Evolutionary conservation across 2,797 vertebrate species (phyloP).

Genomic region (Danio choprae): DNA sequence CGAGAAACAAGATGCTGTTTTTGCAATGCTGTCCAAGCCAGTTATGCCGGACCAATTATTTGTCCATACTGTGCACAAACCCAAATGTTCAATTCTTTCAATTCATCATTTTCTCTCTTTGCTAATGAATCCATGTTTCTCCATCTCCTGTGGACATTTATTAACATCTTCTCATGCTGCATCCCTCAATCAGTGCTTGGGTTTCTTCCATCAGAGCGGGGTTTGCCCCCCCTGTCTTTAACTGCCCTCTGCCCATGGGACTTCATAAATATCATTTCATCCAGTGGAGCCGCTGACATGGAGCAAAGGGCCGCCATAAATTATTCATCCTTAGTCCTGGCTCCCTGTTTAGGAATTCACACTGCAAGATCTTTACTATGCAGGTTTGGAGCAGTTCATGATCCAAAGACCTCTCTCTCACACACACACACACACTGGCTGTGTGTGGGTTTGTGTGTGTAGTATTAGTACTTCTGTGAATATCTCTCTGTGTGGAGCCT

Average conservation of each 20-base stretch:
- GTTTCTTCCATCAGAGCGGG: conserved; percentile 35
- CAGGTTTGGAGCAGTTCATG: conserved; percentile 44
- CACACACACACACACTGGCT: not conserved
- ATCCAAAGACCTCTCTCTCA: conserved; percentile 9
- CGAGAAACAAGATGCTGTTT: not conserved
- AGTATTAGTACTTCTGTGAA: not conserved
- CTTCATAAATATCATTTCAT: conserved; percentile 92
- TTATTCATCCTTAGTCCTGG: conserved; percentile 83
- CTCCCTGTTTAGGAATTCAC: conserved; percentile 84
- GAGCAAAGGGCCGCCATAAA: conserved; percentile 86
- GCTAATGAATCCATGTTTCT: conserved; percentile 34
- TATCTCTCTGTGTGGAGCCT: not conserved
- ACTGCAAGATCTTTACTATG: conserved; percentile 55
- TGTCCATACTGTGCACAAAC: conserved; percentile 21
- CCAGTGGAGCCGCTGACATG: conserved; percentile 84
- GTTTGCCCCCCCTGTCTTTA: conserved; percentile 58
- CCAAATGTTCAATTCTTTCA: conserved; percentile 38
- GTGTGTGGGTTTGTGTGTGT: not conserved
- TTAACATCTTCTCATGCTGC: conserved; percentile 16
- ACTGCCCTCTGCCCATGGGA: conserved; percentile 74
- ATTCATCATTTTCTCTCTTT: conserved; percentile 1
- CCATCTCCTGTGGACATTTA: conserved; percentile 34
- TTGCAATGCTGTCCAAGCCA: not conserved
- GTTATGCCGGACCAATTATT: conserved; percentile 20
- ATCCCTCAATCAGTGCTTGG: conserved; percentile 34